Conservation (phyloP, 2,888 invertebrate genomes). For the Nephrotoma guestfalica region DNA sequence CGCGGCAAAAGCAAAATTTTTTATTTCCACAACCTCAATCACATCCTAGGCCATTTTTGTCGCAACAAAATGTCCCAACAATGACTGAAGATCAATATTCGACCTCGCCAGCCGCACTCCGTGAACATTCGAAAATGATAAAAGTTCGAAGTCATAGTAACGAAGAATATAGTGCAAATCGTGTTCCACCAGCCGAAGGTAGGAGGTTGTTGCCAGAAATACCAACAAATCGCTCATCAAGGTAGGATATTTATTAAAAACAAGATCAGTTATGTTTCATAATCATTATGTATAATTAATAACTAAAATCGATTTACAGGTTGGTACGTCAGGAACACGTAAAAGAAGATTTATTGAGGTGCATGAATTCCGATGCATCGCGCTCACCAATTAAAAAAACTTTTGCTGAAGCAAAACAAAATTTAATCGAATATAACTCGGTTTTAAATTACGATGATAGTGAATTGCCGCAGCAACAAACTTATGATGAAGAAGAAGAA, state of each 20-base stretch:
- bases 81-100: slow-evolving; percentile 27
- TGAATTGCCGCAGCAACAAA: slow-evolving; percentile 3
- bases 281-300: not conserved
- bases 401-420: slow-evolving; percentile 29
- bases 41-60: slow-evolving; percentile 28
- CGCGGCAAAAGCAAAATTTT: slow-evolving; percentile 29
- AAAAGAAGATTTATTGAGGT: slow-evolving; percentile 20
- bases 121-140: slow-evolving; percentile 30
- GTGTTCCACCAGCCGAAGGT: slow-evolving; percentile 20
- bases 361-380: slow-evolving; percentile 7
- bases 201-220: slow-evolving; percentile 28
- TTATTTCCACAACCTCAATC: slow-evolving; percentile 25
- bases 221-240: slow-evolving; percentile 20
- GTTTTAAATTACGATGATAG: not conserved
- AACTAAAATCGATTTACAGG: slow-evolving; percentile 9
- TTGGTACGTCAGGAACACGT: slow-evolving; percentile 29
- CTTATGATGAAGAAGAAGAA: slow-evolving; percentile 6
- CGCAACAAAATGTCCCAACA: slow-evolving; percentile 29
- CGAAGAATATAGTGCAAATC: slow-evolving; percentile 28
- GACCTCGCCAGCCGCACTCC: slow-evolving; percentile 15
- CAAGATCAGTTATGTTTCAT: not conserved
- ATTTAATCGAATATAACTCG: slow-evolving; percentile 23
- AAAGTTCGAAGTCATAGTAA: slow-evolving; percentile 32
- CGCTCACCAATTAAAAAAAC: slow-evolving; percentile 18
- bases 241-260: slow-evolving; percentile 11